phyloP scores from a whole-genome alignment of 1,140 invertebrate species.

The Sipha flava region DNA sequence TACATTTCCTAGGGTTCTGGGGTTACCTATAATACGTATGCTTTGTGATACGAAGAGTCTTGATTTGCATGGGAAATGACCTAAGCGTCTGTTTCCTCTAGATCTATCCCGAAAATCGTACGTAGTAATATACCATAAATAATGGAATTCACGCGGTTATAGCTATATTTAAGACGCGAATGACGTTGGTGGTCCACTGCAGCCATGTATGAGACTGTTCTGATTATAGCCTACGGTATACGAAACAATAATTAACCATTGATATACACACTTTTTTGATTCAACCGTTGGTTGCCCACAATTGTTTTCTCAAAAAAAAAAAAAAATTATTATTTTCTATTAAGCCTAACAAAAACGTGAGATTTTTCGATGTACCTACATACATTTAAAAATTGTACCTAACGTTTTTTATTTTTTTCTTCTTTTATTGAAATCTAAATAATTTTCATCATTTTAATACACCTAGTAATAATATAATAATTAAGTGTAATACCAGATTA shows the following conservation, averaged over 20 bases:
- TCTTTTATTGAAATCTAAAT: too few relatives aligned
- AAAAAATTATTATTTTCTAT: neutral
- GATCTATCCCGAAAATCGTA: neutral
- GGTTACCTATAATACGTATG: too few relatives aligned
- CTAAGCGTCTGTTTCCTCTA: neutral
- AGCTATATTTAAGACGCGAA: neutral
- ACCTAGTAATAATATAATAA: too few relatives aligned
- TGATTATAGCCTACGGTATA: constrained; percentile 24
- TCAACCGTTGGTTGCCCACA: neutral
- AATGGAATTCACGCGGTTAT: neutral
- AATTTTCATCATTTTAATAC: too few relatives aligned
- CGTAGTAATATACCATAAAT: neutral
- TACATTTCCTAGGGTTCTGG: too few relatives aligned
- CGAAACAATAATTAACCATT: neutral
- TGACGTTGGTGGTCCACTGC: constrained; percentile 12
- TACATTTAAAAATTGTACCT: too few relatives aligned
- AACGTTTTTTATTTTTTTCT: too few relatives aligned
- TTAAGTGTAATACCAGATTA: too few relatives aligned
- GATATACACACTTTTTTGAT: neutral
- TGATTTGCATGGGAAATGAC: neutral
- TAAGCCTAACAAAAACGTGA: neutral
- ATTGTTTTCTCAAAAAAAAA: neutral
- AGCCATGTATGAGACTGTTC: neutral
- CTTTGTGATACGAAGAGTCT: too few relatives aligned
- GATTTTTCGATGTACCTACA: neutral